Base-by-base conservation (phyloP, 2,797 vertebrate genomes). In the Anabacerthia variegaticeps region DNA sequence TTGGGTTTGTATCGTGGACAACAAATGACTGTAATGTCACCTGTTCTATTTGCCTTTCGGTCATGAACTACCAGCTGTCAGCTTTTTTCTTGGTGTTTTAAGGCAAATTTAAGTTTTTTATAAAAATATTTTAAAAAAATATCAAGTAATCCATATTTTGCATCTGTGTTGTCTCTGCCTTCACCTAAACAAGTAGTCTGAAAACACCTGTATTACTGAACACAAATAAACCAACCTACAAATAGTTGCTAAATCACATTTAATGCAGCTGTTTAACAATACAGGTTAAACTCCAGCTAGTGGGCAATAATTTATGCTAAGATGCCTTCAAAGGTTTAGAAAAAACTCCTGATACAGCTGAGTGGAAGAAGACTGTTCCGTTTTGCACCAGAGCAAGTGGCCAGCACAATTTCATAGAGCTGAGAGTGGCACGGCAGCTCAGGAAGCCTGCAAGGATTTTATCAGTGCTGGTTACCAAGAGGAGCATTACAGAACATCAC, bases 241-340 rank as follows among this genome's bases (percentile, higher is more conserved):
- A 27, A 48, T 12, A 69, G 15, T 23, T 49, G 18, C 7, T n/a
- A 62, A 46, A 0, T 58, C n/a, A 43, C 27, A 23, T 36, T 75
- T 68, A 61, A 49, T 1, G 4, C 18, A 56, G 12, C 26, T 55
- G 3, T 14, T 76, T 63, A 68, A 63, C 27, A 67, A 51, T 3
- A 55, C 0, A 0, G 7, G 5, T 37, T 43, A 74, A 83, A n/a
- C 9, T 2, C 5, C 17, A 77, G n/a, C 15, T 76, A 28, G 14
- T 11, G 27, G 52, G 21, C 16, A 74, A 54, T 9, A 51, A 17
- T 43, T 94, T 79, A 55, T 20, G 7, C 7, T 41, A 18, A 52
- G 14, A 36, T 56, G 56, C 48, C 4, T 52, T 77, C 20, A 61
- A 36, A 69, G 8, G 4, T 20, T 54, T 27, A 27, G 39, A 66